Conservation (phyloP, 2,888 invertebrate genomes). For the Pedicia rivosa region DNA sequence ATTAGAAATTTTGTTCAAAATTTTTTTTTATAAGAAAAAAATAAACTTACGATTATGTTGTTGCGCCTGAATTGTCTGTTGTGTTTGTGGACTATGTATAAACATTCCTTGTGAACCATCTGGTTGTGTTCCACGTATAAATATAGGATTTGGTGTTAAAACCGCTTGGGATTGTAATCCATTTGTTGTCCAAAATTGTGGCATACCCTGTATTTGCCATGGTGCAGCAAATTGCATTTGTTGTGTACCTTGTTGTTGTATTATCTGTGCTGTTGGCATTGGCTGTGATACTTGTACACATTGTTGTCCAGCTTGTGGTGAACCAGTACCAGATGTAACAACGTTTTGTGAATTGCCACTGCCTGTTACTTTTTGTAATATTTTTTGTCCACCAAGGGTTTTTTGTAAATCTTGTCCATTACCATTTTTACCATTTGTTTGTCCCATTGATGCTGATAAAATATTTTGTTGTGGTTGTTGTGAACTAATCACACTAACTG, state of each 20-base stretch:
- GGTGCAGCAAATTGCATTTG: slow-evolving; percentile 60
- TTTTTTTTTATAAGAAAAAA: slow-evolving; percentile 3
- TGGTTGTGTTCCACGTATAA: slow-evolving; percentile 64
- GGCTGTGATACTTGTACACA: slow-evolving; percentile 59
- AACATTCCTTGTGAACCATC: slow-evolving; percentile 62
- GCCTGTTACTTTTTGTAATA: slow-evolving; percentile 36
- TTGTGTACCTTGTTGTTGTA: slow-evolving; percentile 50
- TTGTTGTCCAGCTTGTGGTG: slow-evolving; percentile 40
- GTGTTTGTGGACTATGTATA: slow-evolving; percentile 51
- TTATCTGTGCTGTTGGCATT: slow-evolving; percentile 54
- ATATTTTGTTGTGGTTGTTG: slow-evolving; percentile 30
- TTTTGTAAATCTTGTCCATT: slow-evolving; percentile 21
- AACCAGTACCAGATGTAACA: slow-evolving; percentile 22
- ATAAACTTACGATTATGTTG: slow-evolving; percentile 45
- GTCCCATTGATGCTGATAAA: slow-evolving; percentile 24
- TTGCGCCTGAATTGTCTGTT: slow-evolving; percentile 38
- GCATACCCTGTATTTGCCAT: slow-evolving; percentile 53
- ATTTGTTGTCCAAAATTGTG: slow-evolving; percentile 57
- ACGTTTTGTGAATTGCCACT: slow-evolving; percentile 25
- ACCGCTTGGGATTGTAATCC: slow-evolving; percentile 53
- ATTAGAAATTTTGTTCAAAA: background rate
- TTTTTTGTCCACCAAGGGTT: slow-evolving; percentile 32
- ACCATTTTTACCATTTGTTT: slow-evolving; percentile 20
- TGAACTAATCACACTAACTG: slow-evolving; percentile 29
- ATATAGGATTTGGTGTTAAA: slow-evolving; percentile 62